Evolutionary conservation across 2,797 vertebrate genomes (phyloP).

Genomic region (Gambusia yucatana): DNA sequence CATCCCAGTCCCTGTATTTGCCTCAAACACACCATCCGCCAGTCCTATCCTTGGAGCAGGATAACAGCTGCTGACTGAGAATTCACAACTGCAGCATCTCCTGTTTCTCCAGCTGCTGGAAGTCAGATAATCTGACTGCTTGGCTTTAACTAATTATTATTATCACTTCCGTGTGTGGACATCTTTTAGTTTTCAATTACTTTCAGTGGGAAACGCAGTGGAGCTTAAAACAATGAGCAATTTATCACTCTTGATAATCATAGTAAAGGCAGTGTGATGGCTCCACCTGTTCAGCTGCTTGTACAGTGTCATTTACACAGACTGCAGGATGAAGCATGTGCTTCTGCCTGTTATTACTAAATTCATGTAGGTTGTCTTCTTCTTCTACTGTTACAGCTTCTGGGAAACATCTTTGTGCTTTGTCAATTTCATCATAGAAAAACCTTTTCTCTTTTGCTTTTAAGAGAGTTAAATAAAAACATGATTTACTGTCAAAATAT

Average conservation of each 20-base stretch:
- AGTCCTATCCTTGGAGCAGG: constrained; percentile 27
- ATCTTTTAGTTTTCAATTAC: neutral
- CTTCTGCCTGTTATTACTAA: neutral
- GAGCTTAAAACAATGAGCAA: constrained; percentile 7
- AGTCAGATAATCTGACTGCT: constrained; percentile 27
- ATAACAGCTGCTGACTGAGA: constrained; percentile 56
- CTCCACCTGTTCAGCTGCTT: constrained; percentile 1
- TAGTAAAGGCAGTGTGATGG: neutral
- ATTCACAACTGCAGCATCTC: constrained; percentile 37
- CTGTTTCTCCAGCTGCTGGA: constrained; percentile 38
- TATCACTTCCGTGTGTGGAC: neutral
- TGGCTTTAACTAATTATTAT: constrained; percentile 15
- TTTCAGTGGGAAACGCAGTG: neutral
- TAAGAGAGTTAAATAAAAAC: neutral
- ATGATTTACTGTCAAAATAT: neutral
- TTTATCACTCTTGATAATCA: constrained; percentile 1
- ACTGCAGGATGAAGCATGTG: neutral
- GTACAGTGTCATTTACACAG: neutral
- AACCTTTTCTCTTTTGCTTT: neutral
- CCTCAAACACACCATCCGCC: constrained; percentile 18
- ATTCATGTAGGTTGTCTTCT: neutral
- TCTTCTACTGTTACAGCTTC: neutral
- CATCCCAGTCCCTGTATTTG: constrained; percentile 11
- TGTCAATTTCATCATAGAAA: neutral
- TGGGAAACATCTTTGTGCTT: neutral